Base-by-base conservation (phyloP, 2,888 invertebrate genomes). In the Notodonta dromedarius region DNA sequence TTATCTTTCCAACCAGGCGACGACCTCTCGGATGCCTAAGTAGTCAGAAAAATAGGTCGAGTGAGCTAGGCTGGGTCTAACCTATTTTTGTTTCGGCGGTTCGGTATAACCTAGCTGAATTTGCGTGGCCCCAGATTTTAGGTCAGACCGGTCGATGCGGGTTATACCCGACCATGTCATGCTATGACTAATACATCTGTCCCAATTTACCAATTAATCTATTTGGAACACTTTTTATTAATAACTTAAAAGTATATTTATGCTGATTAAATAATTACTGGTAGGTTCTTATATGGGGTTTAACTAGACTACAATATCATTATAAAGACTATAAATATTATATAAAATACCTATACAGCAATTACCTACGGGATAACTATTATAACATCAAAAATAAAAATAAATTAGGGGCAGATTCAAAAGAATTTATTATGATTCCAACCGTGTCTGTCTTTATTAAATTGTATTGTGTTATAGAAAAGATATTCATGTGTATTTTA, bases 141-240 rank as follows among this genome's bases (percentile, higher is more conserved):
- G 39, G 39, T 54, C 54, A 9, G 39, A 32, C 14, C 35, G 54
- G 54, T 39, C 35, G 35, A 24, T 9, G 7, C 24, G 24, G 51
- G 7, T 16, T 11, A 11, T 46, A 46, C 5, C 5, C 52, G 5
- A 16, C 16, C 32, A 24, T 54, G 39, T 54, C n/a, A 54, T 14
- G 35, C 52, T 39, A 13, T 54, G 39, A 54, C 32, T 39, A 54
- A 54, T 54, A 35, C 39, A 32, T 54, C 35, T 54, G 54, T 14
- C 54, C 35, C 54, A 35, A 32, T 54, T 54, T 32, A 54, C 35
- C 35, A 39, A 54, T 54, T 54, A 50, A 46, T 46, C 46, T 39
- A 14, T 13, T 54, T 39, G 14, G 35, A 54, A 14, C 54, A n/a
- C 54, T 39, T 54, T 53, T 53, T 54, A 54, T 54, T n/a, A 52